phyloP scores from a whole-genome alignment of 2,888 invertebrate genomes.

The Stegophylla sp. region DNA sequence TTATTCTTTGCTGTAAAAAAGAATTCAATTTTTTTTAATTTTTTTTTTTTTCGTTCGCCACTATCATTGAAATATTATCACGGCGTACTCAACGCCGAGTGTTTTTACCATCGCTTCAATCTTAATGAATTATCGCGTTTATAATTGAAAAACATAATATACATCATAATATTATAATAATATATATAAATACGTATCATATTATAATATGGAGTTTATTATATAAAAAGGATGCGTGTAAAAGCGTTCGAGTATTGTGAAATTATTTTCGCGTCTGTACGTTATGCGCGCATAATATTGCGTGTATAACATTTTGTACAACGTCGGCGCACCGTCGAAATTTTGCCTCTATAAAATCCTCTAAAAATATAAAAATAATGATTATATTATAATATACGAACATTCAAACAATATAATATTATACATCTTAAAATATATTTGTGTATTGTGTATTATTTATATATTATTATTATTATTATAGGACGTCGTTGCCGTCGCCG shows the following conservation, averaged over 20 bases:
- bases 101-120: neutral
- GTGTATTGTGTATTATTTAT: too few relatives aligned
- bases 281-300: neutral
- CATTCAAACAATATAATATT: conserved; percentile 15
- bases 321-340: neutral
- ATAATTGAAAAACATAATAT: too few relatives aligned
- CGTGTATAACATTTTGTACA: neutral
- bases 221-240: too few relatives aligned
- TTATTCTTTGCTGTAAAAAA: too few relatives aligned
- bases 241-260: conserved; percentile 2
- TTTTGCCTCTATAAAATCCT: neutral
- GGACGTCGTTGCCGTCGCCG: conserved; percentile 29
- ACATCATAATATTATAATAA: too few relatives aligned
- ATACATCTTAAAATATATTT: neutral
- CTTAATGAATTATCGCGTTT: too few relatives aligned
- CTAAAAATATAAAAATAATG: neutral
- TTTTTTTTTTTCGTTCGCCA: too few relatives aligned
- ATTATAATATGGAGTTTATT: too few relatives aligned
- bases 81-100: neutral
- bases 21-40: too few relatives aligned
- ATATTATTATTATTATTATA: conserved; percentile 23
- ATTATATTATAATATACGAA: neutral
- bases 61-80: too few relatives aligned
- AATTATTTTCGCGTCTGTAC: neutral
- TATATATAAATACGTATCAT: too few relatives aligned